A percentile compares a stretch with the other conserved stretches of the same genome.
Evolutionary conservation across 2,888 invertebrate species (phyloP).

Genomic region (Acanthoscelides obtectus): DNA sequence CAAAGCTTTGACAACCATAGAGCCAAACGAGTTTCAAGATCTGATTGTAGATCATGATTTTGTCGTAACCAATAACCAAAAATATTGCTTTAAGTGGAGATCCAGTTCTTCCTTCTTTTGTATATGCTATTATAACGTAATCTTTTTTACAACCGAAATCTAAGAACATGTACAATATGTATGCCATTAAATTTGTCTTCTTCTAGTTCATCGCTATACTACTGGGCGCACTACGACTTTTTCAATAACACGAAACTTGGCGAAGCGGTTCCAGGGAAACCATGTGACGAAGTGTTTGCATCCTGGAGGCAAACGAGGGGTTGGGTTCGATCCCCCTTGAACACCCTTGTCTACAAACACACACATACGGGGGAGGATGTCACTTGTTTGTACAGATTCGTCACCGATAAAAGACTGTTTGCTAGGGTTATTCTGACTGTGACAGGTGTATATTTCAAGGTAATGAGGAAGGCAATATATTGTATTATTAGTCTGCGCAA

Average conservation of each 20-base stretch:
- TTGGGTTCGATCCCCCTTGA: constrained; percentile 74
- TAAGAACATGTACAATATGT: no score
- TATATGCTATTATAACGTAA: no score
- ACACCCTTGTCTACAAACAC: constrained; percentile 81
- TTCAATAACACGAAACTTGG: constrained; percentile 87
- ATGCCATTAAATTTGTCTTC: no score
- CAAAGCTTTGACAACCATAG: no score
- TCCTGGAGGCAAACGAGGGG: constrained; percentile 79
- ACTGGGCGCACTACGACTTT: constrained; percentile 93
- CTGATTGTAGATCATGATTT: no score
- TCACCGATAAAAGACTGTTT: constrained; percentile 76
- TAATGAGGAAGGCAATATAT: no score
- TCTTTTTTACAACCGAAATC: no score
- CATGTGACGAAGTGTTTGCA: constrained; percentile 83
- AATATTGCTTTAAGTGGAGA: no score
- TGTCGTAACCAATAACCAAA: no score
- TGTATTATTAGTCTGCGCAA: no score
- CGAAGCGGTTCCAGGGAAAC: constrained; percentile 72
- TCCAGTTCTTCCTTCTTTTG: no score
- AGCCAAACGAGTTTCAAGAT: no score
- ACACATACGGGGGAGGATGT: constrained; percentile 69
- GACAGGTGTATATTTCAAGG: constrained; percentile 76
- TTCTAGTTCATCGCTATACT: constrained; percentile 80
- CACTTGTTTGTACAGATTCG: constrained; percentile 76
- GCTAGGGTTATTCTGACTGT: constrained; percentile 77